Percentiles rank a stretch among this genome's conserved stretches.
These are phyloP conservation scores for Liasis olivaceus DNA, from an alignment of 2,797 vertebrate species.

Conservation along the genomic window DNA sequence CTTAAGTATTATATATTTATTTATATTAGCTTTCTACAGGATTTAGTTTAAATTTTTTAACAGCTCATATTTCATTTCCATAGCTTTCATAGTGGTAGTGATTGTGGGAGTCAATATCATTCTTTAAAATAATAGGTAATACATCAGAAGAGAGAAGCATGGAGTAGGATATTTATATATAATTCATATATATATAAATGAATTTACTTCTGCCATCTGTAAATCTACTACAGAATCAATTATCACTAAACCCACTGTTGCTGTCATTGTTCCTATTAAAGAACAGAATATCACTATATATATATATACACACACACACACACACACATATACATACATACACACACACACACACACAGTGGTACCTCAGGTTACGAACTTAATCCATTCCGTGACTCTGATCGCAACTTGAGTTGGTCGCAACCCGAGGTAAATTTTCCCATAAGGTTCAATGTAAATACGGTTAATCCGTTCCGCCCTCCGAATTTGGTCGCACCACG, in stretches of 20 bases:
- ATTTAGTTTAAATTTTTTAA: neutral
- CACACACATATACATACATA: too few relatives aligned
- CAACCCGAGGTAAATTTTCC: too few relatives aligned
- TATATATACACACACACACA: too few relatives aligned
- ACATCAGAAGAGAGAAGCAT: neutral
- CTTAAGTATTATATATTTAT: fast-evolving
- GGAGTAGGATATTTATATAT: neutral
- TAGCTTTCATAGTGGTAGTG: neutral
- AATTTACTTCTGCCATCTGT: neutral
- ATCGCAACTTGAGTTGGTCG: too few relatives aligned
- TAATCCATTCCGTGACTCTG: too few relatives aligned
- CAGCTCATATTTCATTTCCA: neutral
- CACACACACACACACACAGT: too few relatives aligned
- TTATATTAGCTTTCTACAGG: conserved; percentile 3
- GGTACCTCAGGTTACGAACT: too few relatives aligned
- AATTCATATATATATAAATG: neutral
- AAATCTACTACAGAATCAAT: conserved; percentile 8
- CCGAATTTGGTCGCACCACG: too few relatives aligned
- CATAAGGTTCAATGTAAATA: too few relatives aligned
- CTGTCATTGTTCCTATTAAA: too few relatives aligned
- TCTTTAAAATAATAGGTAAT: neutral
- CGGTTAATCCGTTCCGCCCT: too few relatives aligned
- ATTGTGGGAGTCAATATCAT: neutral
- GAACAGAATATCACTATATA: too few relatives aligned
- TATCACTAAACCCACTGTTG: neutral